Conservation (phyloP, 2,888 invertebrate species). For the Alentia gelatinosa region DNA sequence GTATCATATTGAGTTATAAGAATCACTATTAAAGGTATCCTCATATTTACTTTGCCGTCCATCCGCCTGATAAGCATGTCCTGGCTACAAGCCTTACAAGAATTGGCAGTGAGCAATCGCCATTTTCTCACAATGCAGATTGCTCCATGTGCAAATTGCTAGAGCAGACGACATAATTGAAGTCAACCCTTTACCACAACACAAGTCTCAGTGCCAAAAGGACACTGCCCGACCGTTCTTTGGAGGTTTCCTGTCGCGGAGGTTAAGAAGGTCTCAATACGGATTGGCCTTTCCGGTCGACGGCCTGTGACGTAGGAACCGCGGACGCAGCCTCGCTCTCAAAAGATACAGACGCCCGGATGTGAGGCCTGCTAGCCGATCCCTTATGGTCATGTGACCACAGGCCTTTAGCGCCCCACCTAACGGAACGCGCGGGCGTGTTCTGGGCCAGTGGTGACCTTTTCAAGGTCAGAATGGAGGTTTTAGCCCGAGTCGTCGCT, state of each 20-base stretch:
- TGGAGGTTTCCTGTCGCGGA: neutral
- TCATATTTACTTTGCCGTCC: too few relatives aligned
- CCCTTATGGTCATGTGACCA: constrained; percentile 47
- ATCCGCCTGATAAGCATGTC: too few relatives aligned
- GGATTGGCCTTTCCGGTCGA: constrained; percentile 39
- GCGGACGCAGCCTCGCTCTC: neutral
- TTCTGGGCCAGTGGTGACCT: constrained; percentile 12
- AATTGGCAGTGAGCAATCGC: too few relatives aligned
- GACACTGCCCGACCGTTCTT: neutral
- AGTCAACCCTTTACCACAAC: neutral
- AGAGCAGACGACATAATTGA: neutral
- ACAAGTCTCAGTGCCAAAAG: neutral
- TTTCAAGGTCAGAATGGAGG: neutral
- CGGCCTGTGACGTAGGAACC: constrained; percentile 2
- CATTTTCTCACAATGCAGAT: neutral
- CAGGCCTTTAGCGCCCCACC: neutral
- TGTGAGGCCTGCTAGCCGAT: neutral
- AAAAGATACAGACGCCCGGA: constrained; percentile 39
- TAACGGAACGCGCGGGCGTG: constrained; percentile 5
- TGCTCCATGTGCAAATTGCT: neutral
- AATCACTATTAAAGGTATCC: too few relatives aligned
- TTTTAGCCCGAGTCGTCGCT: neutral
- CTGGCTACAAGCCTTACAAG: too few relatives aligned
- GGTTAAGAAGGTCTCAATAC: neutral
- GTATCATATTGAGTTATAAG: too few relatives aligned